phyloP scores from a whole-genome alignment of 2,888 invertebrate genomes.

The Poecilus cupreus region DNA sequence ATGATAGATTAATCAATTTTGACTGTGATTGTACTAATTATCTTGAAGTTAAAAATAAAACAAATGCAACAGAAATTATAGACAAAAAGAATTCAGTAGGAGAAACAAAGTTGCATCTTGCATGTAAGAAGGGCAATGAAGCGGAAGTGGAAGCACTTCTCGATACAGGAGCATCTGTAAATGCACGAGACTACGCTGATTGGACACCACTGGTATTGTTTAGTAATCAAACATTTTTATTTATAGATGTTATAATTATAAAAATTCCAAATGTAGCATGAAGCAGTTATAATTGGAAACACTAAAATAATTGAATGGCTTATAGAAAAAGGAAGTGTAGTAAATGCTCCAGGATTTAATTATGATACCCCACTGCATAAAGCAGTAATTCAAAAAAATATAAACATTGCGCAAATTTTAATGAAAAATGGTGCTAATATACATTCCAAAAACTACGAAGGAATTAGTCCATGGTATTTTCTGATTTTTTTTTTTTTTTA shows the following conservation, averaged over 20 bases:
- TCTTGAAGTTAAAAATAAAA: conserved; percentile 20
- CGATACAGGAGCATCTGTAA: conserved; percentile 17
- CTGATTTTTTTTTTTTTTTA: not conserved
- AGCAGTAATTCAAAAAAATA: conserved; percentile 24
- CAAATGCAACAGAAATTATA: not conserved
- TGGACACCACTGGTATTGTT: conserved; percentile 43
- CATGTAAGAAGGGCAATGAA: conserved; percentile 25
- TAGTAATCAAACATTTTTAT: not conserved
- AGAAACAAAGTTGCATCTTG: conserved; percentile 36
- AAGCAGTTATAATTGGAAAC: conserved; percentile 36
- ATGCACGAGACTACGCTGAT: conserved; percentile 31
- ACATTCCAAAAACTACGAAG: conserved; percentile 16
- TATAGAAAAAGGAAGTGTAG: conserved; percentile 38
- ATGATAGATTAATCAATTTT: conserved; percentile 6
- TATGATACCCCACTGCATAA: conserved; percentile 45
- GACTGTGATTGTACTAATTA: conserved; percentile 20
- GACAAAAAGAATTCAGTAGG: conserved; percentile 40
- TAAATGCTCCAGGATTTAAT: conserved; percentile 37
- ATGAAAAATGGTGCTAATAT: conserved; percentile 32
- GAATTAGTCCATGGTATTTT: conserved; percentile 32
- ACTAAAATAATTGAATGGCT: conserved; percentile 3
- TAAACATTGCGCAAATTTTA: conserved; percentile 1
- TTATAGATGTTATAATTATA: not conserved
- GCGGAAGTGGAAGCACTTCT: conserved; percentile 11
- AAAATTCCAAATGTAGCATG: conserved; percentile 11